Percentiles rank a stretch among this genome's conserved stretches.
phyloP scores from a whole-genome alignment of 2,113 vertebrate genomes.

The Malurus elegans region DNA sequence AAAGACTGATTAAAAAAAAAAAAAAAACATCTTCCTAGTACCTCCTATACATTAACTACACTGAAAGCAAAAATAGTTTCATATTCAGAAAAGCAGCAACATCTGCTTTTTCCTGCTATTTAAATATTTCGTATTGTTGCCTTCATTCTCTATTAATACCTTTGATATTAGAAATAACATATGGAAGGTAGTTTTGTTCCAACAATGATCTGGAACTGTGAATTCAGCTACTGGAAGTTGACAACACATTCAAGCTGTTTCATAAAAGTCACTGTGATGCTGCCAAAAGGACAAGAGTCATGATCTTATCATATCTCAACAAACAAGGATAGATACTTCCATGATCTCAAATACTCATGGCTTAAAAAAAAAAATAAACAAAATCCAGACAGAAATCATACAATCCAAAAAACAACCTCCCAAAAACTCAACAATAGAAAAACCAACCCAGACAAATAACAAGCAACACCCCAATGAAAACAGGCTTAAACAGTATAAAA shows the following conservation, averaged over 20 bases:
- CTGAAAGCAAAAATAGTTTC: not conserved
- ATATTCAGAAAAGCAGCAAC: not conserved
- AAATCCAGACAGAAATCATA: not conserved
- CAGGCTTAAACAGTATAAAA: not conserved
- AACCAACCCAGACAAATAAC: not conserved
- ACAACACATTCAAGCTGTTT: not conserved
- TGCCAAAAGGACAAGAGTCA: not conserved
- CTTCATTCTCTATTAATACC: not conserved
- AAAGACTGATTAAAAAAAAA: not conserved
- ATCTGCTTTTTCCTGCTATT: not conserved
- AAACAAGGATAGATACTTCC: not conserved
- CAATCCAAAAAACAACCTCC: not conserved
- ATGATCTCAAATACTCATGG: not conserved
- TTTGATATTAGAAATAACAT: not conserved
- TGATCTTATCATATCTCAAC: not conserved
- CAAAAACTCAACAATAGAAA: not conserved
- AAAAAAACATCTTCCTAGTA: not conserved
- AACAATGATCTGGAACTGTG: not conserved
- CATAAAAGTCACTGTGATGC: not conserved
- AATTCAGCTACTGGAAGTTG: not conserved
- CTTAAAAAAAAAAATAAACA: not conserved
- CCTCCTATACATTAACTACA: not conserved
- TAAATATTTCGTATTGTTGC: not conserved
- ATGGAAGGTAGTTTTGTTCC: not conserved
- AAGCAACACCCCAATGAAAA: fast-evolving